Evolutionary conservation across 2,113 vertebrate species (phyloP).

Genomic region (Tragelaphus scriptus): DNA sequence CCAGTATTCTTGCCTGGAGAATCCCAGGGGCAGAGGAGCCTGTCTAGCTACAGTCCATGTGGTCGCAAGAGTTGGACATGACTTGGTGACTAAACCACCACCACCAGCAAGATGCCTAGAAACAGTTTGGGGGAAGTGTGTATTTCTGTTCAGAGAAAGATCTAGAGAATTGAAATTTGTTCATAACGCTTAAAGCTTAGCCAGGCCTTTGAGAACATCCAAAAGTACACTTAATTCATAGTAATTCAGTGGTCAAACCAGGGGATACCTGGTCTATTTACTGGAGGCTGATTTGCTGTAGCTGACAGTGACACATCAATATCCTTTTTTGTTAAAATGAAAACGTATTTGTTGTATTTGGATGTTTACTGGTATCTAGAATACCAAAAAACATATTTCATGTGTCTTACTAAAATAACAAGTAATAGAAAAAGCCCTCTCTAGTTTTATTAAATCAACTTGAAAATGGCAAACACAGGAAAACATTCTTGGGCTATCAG

Average conservation of each 20-base stretch:
- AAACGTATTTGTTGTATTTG: not conserved
- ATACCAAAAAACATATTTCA: not conserved
- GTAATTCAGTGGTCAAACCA: not conserved
- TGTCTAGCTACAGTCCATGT: not conserved
- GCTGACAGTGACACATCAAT: not conserved
- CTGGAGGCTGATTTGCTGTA: not conserved
- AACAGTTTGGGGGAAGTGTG: not conserved
- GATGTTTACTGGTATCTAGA: not conserved
- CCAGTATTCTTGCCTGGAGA: not conserved
- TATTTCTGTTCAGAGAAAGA: not conserved
- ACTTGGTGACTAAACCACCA: not conserved
- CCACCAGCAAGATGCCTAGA: not conserved
- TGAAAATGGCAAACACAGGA: not conserved
- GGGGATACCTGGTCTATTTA: not conserved
- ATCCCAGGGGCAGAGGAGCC: not conserved
- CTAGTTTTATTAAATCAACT: not conserved
- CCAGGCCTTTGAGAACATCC: not conserved
- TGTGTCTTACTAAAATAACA: not conserved
- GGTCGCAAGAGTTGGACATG: not conserved
- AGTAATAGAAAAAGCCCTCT: not conserved
- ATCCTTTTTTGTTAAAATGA: not conserved
- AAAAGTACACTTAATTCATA: not conserved
- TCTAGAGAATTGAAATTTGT: not conserved
- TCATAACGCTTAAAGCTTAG: not conserved
- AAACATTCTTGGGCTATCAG: not conserved